phyloP scores from a whole-genome alignment of 1,140 invertebrate genomes.

The Eulimnadia texana region DNA sequence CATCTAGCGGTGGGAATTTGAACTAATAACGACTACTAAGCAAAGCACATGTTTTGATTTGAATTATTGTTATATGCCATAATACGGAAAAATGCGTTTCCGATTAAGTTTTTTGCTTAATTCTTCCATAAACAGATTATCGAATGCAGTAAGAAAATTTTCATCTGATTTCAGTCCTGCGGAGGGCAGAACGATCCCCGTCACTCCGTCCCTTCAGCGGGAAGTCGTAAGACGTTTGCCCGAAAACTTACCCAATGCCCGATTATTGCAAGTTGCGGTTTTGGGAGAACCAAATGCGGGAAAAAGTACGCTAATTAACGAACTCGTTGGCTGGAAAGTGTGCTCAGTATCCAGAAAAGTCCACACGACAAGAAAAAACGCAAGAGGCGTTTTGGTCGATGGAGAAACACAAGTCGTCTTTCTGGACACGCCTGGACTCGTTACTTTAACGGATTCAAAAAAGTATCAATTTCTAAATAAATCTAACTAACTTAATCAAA shows the following conservation, averaged over 20 bases:
- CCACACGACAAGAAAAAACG: conserved; percentile 67
- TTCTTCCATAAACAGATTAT: no score
- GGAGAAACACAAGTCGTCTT: conserved; percentile 72
- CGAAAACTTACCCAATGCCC: conserved; percentile 23
- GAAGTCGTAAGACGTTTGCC: conserved; percentile 5
- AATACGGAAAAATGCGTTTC: no score
- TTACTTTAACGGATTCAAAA: conserved; percentile 45
- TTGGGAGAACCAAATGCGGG: conserved; percentile 82
- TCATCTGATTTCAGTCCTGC: neutral
- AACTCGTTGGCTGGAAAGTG: conserved; percentile 60
- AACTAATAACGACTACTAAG: no score
- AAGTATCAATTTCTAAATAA: conserved; percentile 31
- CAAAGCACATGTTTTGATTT: no score
- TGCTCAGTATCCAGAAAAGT: conserved; percentile 75
- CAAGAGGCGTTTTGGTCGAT: conserved; percentile 51
- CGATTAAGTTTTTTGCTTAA: no score
- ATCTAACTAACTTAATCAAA: neutral
- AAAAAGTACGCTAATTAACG: conserved; percentile 87
- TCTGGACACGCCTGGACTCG: conserved; percentile 70
- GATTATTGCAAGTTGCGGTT: conserved; percentile 63
- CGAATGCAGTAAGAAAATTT: neutral
- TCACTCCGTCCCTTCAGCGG: neutral
- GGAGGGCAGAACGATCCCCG: neutral
- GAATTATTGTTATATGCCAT: no score
- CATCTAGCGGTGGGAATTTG: no score